Evolutionary conservation across 2,888 invertebrate species (phyloP).

Genomic region (Xestia xanthographa): DNA sequence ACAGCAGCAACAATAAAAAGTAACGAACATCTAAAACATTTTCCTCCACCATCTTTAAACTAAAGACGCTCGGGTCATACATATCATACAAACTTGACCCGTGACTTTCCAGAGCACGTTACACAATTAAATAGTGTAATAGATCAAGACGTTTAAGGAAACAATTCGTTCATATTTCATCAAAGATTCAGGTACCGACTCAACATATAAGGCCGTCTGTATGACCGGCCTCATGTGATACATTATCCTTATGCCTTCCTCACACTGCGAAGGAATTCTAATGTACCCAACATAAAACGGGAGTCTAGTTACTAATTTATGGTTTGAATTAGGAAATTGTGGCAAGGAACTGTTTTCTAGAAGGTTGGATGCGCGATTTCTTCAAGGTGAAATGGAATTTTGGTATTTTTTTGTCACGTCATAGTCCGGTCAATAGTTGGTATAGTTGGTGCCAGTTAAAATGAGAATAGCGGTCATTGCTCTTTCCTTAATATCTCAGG

Average conservation of each 20-base stretch:
- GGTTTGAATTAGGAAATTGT: slow-evolving; percentile 62
- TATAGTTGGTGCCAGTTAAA: too few relatives aligned
- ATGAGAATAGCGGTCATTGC: too few relatives aligned
- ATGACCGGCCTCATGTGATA: slow-evolving; percentile 65
- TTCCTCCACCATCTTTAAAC: slow-evolving; percentile 51
- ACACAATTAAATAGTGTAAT: slow-evolving; percentile 50
- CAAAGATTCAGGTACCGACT: slow-evolving; percentile 75
- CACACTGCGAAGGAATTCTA: slow-evolving; percentile 67
- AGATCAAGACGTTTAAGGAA: slow-evolving; percentile 69
- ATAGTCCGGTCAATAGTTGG: neutral
- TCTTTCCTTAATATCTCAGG: too few relatives aligned
- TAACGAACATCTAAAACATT: slow-evolving; percentile 31
- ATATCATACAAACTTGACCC: slow-evolving; percentile 54
- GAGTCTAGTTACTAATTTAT: slow-evolving; percentile 54
- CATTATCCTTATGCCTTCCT: slow-evolving; percentile 84
- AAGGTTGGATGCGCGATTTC: slow-evolving; percentile 55
- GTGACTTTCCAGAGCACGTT: slow-evolving; percentile 57
- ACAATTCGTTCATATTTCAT: slow-evolving; percentile 73
- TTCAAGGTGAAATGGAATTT: slow-evolving; percentile 44
- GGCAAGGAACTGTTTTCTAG: slow-evolving; percentile 39
- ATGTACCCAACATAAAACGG: slow-evolving; percentile 42
- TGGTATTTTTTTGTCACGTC: slow-evolving; percentile 9
- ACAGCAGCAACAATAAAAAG: slow-evolving; percentile 22
- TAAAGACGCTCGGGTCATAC: slow-evolving; percentile 17
- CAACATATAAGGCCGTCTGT: slow-evolving; percentile 72